Evolutionary conservation across 2,888 invertebrate species (phyloP).

Genomic region (Dryococelus australis): DNA sequence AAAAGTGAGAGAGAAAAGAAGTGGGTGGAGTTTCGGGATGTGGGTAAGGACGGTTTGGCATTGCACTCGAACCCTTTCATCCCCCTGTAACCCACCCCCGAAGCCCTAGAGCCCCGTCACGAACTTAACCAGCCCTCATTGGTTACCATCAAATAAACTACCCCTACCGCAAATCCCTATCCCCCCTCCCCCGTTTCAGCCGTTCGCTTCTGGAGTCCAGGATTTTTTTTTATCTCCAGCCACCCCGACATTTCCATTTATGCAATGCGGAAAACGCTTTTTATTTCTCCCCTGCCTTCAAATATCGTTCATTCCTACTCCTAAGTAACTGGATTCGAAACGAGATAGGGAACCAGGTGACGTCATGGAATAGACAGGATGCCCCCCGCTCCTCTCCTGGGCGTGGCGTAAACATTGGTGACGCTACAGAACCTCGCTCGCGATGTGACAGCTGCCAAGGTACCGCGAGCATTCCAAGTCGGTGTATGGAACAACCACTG

Average conservation of each 20-base stretch:
- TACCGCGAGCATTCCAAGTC: background rate
- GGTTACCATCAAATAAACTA: conserved; percentile 5
- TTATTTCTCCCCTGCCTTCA: background rate
- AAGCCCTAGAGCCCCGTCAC: background rate
- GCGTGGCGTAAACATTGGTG: background rate
- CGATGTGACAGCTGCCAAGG: background rate
- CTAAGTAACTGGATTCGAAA: background rate
- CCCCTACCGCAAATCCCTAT: background rate
- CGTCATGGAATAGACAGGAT: background rate
- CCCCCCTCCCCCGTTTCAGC: background rate
- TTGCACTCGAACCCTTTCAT: background rate
- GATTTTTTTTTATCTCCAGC: background rate
- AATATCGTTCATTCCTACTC: background rate
- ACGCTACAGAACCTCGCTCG: background rate
- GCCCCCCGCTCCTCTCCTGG: background rate
- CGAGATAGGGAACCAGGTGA: background rate
- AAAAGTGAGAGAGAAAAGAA: background rate
- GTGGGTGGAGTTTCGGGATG: background rate
- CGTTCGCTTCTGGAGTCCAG: background rate
- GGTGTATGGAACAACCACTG: no score
- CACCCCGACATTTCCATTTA: background rate
- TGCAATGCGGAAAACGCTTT: background rate
- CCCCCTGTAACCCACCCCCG: background rate
- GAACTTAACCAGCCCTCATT: background rate
- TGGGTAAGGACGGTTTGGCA: background rate